Conservation (phyloP, 2,113 vertebrate species). For the Colaptes auratus region DNA sequence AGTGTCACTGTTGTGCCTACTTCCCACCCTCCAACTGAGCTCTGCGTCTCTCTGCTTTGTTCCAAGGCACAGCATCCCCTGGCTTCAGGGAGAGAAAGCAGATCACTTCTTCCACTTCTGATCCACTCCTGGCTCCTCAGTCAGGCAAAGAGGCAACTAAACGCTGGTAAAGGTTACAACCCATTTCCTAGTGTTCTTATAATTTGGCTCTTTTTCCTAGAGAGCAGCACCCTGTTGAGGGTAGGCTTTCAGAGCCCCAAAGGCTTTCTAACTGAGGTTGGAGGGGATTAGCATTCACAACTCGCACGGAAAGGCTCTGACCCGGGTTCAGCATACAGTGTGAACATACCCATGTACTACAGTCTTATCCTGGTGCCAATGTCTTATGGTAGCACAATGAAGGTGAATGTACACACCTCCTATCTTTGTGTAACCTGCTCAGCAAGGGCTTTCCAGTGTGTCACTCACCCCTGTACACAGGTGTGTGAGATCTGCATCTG, state of each 20-base stretch:
- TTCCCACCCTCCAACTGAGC: background rate
- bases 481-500: background rate
- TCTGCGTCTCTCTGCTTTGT: background rate
- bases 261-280: background rate
- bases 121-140: background rate
- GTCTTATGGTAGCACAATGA: background rate
- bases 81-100: background rate
- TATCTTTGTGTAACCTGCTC: background rate
- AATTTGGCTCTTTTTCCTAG: background rate
- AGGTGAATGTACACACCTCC: background rate
- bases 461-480: rapidly evolving
- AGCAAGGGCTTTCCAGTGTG: background rate
- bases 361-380: background rate
- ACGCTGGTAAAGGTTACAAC: background rate
- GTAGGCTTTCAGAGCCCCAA: background rate
- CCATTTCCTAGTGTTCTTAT: background rate
- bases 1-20: background rate
- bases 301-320: background rate
- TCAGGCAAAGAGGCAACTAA: background rate
- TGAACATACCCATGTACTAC: background rate
- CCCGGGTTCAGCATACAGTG: background rate
- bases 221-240: background rate
- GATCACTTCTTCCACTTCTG: background rate
- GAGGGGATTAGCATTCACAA: background rate
- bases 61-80: background rate